Percentiles rank a stretch among this genome's conserved stretches.
Evolutionary conservation across 2,113 vertebrate genomes (phyloP).

Genomic region (Passer domesticus): DNA sequence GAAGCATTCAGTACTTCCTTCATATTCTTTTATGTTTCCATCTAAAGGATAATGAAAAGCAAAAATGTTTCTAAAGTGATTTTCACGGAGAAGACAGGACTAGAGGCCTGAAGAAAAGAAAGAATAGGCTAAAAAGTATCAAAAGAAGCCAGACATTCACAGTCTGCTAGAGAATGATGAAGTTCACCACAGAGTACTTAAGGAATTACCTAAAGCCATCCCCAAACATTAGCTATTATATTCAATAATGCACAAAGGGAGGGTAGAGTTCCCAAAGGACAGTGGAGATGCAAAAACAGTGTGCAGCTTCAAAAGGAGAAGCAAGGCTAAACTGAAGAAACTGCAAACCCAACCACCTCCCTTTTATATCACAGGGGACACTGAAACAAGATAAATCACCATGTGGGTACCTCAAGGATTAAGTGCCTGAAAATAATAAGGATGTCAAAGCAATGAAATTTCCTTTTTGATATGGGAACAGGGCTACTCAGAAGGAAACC

Average conservation of each 20-base stretch:
- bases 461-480: not conserved
- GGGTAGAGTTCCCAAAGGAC: not conserved
- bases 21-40: not conserved
- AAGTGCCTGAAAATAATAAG: not conserved
- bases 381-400: not conserved
- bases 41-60: slow-evolving; percentile 3
- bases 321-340: not conserved
- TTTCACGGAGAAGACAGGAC: not conserved
- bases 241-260: not conserved
- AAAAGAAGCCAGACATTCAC: not conserved
- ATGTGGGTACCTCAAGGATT: not conserved
- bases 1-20: not conserved
- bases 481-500: not conserved
- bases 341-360: not conserved
- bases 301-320: not conserved
- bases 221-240: slow-evolving; percentile 15
- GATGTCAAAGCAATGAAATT: not conserved
- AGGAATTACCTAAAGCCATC: slow-evolving; percentile 39
- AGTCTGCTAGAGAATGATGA: not conserved
- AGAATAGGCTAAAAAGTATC: not conserved
- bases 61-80: not conserved
- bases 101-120: not conserved
- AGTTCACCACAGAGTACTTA: not conserved
- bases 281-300: not conserved
- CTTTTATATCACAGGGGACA: not conserved